phyloP scores from a whole-genome alignment of 2,797 vertebrate species.

The Ptychadena robeensis region DNA sequence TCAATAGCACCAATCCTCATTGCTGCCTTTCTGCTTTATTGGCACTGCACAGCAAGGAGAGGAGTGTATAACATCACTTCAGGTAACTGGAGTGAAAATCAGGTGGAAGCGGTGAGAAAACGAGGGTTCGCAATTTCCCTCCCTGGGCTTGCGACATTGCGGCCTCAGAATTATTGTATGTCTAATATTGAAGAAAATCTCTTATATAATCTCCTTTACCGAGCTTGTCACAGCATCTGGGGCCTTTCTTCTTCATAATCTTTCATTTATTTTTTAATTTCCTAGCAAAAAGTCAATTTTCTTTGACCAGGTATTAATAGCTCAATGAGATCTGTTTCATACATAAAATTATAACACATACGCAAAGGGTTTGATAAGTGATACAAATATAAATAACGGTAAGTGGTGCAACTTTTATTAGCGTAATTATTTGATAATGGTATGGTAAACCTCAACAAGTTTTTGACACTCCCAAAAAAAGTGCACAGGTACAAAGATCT shows the following conservation, averaged over 20 bases:
- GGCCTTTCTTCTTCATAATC: not conserved
- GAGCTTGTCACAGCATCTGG: not conserved
- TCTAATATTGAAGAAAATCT: not conserved
- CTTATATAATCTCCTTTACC: not conserved
- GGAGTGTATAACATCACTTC: slow-evolving; percentile 41
- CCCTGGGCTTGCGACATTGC: not conserved
- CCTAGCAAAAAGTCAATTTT: too few species aligned
- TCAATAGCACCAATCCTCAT: slow-evolving; percentile 99
- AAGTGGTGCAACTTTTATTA: too few species aligned
- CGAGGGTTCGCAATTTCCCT: not conserved
- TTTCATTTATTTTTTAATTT: not conserved
- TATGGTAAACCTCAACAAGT: too few species aligned
- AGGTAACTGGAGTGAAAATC: slow-evolving; percentile 54
- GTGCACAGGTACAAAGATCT: too few species aligned
- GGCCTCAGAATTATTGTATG: not conserved
- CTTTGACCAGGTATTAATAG: too few species aligned
- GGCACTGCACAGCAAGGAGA: slow-evolving; percentile 74
- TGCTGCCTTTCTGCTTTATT: slow-evolving; percentile 95
- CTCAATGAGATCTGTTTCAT: too few species aligned
- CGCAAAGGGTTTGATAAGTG: too few species aligned
- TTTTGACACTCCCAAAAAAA: too few species aligned
- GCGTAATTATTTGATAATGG: too few species aligned
- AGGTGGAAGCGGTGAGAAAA: slow-evolving; percentile 17
- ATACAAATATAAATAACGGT: too few species aligned
- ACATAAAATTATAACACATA: too few species aligned